Base-by-base conservation (phyloP, 1,140 invertebrate genomes). In the Gonioctena quinquepunctata region DNA sequence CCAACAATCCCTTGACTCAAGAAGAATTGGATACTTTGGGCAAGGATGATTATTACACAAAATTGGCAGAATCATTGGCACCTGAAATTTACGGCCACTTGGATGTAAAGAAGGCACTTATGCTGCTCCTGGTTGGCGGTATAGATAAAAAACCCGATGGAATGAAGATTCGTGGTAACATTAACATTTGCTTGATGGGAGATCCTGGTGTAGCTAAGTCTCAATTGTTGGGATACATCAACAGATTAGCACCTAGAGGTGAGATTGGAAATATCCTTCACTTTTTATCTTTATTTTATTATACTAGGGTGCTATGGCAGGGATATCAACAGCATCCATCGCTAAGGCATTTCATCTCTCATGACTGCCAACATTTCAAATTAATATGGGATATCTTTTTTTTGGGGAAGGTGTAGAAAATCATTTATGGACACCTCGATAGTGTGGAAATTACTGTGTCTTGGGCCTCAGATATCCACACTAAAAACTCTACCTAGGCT, bases 191-290 rank as follows among this genome's bases (percentile, higher is more conserved):
- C 81, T 83, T 99, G 72, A 99, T 99, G 97, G 98, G 98, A 49
- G 98, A 99, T 89, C 98, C 98, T 70, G 98, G 98, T 79, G 98
- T 99, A 23, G 98, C 98, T 6, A 99, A 99, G 85, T 98, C 96
- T 0, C 98, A 99, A 84, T 85, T 99, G 54, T 86, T 99, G 5
- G 92, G 92, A 56, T 99, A 97, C 84, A 97, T 99, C 66, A 95
- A 97, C 81, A 89, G 98, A 23, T 85, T 99, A 48, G 95, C 97
- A 0, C 89, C 95, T 3, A 90, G 98, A 80, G 94, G 93, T 84
- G 85, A 86, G 86, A 85, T 5, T 42, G n/a, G n/a, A 42, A 7
- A 7, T 42, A 6, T 7, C 6, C 33, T 22, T 48, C 2, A 3
- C 6, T 42, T 42, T 7, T n/a, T 42, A 42, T 42, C 6, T 42